Percentiles rank a stretch among this genome's conserved stretches.
Conservation (phyloP, 2,888 invertebrate genomes). For the Agonopterix heracliana region DNA sequence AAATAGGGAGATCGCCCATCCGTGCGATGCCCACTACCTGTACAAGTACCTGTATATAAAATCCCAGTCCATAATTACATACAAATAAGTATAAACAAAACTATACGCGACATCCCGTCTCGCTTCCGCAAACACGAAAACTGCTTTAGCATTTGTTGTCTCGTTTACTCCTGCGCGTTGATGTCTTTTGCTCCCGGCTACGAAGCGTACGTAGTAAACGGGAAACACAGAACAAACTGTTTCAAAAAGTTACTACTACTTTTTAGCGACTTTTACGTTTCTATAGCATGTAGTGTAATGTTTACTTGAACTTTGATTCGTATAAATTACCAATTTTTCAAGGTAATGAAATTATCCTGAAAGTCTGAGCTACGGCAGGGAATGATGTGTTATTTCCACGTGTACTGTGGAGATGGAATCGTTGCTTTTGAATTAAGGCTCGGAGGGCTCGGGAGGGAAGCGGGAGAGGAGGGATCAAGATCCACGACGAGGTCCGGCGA, state of each 20-base stretch:
- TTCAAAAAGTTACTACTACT: background rate
- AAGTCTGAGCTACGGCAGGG: background rate
- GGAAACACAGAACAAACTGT: conserved; percentile 19
- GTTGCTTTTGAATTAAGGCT: conserved; percentile 54
- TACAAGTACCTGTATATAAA: conserved; percentile 53
- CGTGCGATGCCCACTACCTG: conserved; percentile 61
- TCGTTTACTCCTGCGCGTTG: conserved; percentile 49
- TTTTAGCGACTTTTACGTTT: background rate
- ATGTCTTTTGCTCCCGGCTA: conserved; percentile 64
- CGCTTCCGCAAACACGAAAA: conserved; percentile 45
- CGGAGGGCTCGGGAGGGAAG: conserved; percentile 35
- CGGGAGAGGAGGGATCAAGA: conserved; percentile 57
- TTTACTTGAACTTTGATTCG: background rate
- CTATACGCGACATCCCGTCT: conserved; percentile 46
- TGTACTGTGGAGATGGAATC: conserved; percentile 38
- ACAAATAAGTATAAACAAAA: conserved; percentile 53
- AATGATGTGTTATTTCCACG: conserved; percentile 11
- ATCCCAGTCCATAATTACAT: conserved; percentile 62
- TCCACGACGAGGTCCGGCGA: conserved; percentile 45
- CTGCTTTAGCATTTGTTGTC: conserved; percentile 29
- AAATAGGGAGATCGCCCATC: conserved; percentile 66
- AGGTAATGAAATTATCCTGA: too few species aligned
- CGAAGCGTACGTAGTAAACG: conserved; percentile 35
- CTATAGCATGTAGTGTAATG: background rate
- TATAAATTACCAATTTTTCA: too few species aligned